Base-by-base conservation (phyloP, 2,888 invertebrate genomes). In the Andricus quercusramuli region DNA sequence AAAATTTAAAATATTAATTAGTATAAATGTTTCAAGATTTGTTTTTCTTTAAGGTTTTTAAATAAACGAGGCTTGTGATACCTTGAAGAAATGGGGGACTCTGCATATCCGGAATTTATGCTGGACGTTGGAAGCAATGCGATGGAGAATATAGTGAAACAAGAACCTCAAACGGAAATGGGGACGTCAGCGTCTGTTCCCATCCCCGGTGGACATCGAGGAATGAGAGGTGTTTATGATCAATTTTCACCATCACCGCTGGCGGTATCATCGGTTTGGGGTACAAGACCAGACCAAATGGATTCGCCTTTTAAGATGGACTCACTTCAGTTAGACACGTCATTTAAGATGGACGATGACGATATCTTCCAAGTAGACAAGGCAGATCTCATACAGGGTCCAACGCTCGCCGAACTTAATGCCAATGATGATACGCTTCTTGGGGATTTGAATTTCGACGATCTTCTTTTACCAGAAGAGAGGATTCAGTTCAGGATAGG, bases 331-430 rank as follows among this genome's bases (percentile, higher is more conserved):
- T 67, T 91, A 32, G 92, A 90, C 9, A 77, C 83, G 1, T 89
- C 95, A 17, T 95, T 96, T 88, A 96, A 95, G 92, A 96, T 97
- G 95, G 97, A 97, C 89, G 97, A 97, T 89, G 97, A 97, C 90
- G 97, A 97, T 90, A 97, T 97, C 88, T 97, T 97, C 91, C 96
- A 97, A 94, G 97, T 97, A 79, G 97, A 98, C 92, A 97, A 97
- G 93, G 95, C 96, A 62, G 97, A 97, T 93, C 94, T 97, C 83
- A 96, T 97, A 87, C 96, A 97, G 92, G 95, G 96, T 5, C 96
- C 97, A 0, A 97, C 97, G 83, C 94, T 98, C 79, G 97, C 97
- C 0, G 97, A 98, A 91, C 93, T 98, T 78, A 97, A 97, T 93
- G 96, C 96, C 25, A 97, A 97, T 88, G 97, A 97, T 85, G 97